Percentiles rank a stretch among this genome's conserved stretches.
Evolutionary conservation across 2,113 vertebrate genomes (phyloP).

Genomic region (Gallinago jamesoni): DNA sequence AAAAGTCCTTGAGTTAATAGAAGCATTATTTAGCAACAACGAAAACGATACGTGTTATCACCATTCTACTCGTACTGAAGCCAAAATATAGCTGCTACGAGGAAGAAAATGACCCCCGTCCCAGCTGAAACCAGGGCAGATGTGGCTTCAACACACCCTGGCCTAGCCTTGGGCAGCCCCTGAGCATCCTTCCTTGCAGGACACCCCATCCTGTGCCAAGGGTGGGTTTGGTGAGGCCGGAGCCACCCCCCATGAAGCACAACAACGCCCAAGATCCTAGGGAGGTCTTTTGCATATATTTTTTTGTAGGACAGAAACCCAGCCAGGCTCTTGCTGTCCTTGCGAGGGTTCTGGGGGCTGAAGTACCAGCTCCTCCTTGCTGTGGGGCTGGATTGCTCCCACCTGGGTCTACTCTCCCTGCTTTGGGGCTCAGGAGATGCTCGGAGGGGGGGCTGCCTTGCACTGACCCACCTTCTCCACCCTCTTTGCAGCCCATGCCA

Average conservation of each 20-base stretch:
- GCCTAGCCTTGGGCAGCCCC: neutral
- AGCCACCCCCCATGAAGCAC: accelerated
- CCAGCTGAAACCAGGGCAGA: neutral
- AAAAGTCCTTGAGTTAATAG: neutral
- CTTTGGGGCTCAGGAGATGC: neutral
- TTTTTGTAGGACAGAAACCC: neutral
- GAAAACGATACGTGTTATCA: neutral
- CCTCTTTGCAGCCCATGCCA: constrained; percentile 75
- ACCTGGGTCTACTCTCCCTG: neutral
- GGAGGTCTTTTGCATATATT: neutral
- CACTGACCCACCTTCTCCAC: accelerated
- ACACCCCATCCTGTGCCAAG: accelerated
- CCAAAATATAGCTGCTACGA: neutral
- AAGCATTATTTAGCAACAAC: neutral
- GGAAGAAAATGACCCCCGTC: neutral
- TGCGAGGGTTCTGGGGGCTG: accelerated
- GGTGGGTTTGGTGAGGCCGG: neutral
- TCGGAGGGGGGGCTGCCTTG: neutral
- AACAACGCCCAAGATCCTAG: accelerated
- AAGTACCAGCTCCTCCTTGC: neutral
- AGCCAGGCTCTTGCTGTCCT: neutral
- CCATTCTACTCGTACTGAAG: neutral
- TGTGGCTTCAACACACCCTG: neutral
- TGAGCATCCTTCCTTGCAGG: accelerated
- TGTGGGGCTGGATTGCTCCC: accelerated